Percentiles rank a stretch among this genome's conserved stretches.
Conservation (phyloP, 2,113 vertebrate genomes). For the Cricetomys ansorgei region DNA sequence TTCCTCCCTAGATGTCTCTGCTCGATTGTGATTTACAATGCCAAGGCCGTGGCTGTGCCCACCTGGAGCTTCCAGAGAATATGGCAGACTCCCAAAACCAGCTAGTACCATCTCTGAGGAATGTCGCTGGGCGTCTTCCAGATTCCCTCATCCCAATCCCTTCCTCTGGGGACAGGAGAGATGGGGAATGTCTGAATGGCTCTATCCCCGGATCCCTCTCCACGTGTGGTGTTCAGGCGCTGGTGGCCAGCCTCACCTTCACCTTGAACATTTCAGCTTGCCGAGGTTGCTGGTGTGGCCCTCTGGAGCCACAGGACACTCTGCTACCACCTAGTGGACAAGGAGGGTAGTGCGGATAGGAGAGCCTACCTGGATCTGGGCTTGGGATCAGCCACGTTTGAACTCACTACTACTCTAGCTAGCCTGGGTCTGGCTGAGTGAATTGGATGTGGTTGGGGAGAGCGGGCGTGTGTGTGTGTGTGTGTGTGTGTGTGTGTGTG, state of each 20-base stretch:
- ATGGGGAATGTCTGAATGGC: neutral
- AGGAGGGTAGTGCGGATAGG: accelerated
- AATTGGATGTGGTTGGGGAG: neutral
- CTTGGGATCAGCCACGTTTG: neutral
- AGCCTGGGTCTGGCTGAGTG: accelerated
- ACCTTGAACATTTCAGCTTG: neutral
- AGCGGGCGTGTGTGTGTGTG: neutral
- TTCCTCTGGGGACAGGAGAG: neutral
- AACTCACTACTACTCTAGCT: neutral
- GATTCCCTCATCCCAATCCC: neutral
- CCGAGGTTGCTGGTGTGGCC: neutral
- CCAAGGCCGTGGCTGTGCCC: neutral
- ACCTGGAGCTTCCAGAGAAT: conserved; percentile 55
- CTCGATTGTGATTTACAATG: conserved; percentile 67
- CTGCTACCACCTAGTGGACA: neutral
- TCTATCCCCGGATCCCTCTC: neutral
- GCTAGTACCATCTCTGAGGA: conserved; percentile 35
- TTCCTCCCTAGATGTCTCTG: conserved; percentile 50
- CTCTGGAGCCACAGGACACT: neutral
- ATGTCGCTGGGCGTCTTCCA: conserved; percentile 45
- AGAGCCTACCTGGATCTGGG: neutral
- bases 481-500: neutral
- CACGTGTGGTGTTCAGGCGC: neutral
- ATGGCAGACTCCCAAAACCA: neutral
- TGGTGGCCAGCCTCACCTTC: neutral